Evolutionary conservation across 2,888 invertebrate genomes (phyloP), one percentile per base, ranked within the genome.

Genomic region (Drosophila affinis): DNA sequence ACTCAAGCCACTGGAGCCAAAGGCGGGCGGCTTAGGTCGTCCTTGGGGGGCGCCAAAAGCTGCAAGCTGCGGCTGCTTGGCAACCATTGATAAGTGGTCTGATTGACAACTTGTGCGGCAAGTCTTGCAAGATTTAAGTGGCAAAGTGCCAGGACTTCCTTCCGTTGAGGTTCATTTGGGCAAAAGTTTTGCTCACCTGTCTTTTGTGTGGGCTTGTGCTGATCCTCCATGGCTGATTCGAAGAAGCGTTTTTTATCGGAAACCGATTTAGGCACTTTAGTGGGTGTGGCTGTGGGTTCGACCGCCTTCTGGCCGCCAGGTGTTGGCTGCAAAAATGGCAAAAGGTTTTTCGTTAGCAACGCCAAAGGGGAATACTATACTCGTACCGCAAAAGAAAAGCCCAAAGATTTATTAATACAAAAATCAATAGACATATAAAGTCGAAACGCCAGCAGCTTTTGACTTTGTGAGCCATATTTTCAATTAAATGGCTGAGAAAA

Each of bases 171-270:
- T 68, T 68, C 56, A 45, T 56, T 56, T 45, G 49, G 2, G 21
- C 7, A 44, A 69, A 70, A 32, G 21, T 21, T 70, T 69, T 71
- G 51, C 83, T 91, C 92, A 97, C 97, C 97, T 94, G 96, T 94
- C 93, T 97, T 97, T 57, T 96, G 95, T 84, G 96, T 94, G 76
- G 97, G 96, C 92, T 97, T 96, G 84, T 96, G 95, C 92, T 96
- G 96, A 92, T 97, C 97, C 93, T 98, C 97, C 95, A 98, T 98
- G 74, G 98, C 98, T 91, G 96, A 96, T 93, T 99, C 98, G 92
- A 99, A 99, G 93, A 98, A 97, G 91, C 96, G 96, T 93, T 97
- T 97, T 93, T 97, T 97, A 93, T 98, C 97, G 92, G 97, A 97
- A 90, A 98, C 98, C 72, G 97, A 95, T 93, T 97, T 97, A 90